Percentiles rank a stretch among this genome's conserved stretches.
Evolutionary conservation across 1,140 invertebrate genomes (phyloP).

Genomic region (Pissodes strobi): DNA sequence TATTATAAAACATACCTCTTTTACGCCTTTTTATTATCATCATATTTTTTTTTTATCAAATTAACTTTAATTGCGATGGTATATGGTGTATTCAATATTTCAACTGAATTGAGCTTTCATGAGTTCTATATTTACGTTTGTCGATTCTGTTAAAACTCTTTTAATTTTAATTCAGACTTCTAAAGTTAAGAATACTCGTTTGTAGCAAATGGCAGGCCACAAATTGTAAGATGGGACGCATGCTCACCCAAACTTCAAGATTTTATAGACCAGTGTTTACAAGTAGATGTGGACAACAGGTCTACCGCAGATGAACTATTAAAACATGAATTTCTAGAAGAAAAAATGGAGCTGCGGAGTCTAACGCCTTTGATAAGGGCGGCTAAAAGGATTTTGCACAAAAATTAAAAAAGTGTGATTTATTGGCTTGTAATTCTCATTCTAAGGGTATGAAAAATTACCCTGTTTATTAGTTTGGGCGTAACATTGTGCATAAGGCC

Average conservation of each 20-base stretch:
- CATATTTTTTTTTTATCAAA: not conserved
- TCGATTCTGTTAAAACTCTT: too few species aligned
- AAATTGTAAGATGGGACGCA: conserved; percentile 82
- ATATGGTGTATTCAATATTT: too few species aligned
- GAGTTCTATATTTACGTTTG: too few species aligned
- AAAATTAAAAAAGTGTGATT: conserved; percentile 50
- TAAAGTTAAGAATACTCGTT: too few species aligned
- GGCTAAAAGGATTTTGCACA: conserved; percentile 78
- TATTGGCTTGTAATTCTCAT: too few species aligned
- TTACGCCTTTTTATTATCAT: too few species aligned
- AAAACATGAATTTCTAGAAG: conserved; percentile 85
- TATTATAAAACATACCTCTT: too few species aligned
- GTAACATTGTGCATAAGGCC: too few species aligned
- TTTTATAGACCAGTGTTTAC: conserved; percentile 89
- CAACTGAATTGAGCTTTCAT: too few species aligned
- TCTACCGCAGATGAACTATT: conserved; percentile 84
- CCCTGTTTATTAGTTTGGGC: too few species aligned
- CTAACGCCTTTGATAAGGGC: conserved; percentile 90
- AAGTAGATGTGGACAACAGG: conserved; percentile 88
- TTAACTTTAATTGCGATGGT: too few species aligned
- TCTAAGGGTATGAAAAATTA: too few species aligned
- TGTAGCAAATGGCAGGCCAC: conserved; percentile 85
- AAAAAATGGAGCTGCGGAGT: conserved; percentile 81
- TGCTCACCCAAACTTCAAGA: conserved; percentile 77
- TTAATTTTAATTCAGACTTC: not conserved